Evolutionary conservation across 2,797 vertebrate genomes (phyloP).

Genomic region (Acrocephalus scirpaceus): DNA sequence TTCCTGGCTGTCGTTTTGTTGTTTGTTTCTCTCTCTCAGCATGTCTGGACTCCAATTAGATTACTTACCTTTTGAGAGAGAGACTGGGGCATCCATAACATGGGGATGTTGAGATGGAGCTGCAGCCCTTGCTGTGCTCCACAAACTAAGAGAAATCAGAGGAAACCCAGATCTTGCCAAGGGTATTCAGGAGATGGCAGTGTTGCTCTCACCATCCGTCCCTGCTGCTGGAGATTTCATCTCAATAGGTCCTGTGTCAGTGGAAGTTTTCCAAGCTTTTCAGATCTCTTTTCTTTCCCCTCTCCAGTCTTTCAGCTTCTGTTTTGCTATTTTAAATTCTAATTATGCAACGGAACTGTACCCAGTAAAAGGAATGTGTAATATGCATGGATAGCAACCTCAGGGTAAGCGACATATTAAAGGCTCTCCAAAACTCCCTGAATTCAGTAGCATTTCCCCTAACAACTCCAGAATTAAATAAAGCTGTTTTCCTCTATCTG

Average conservation of each 20-base stretch:
- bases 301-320: not conserved
- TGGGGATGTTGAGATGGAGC: not conserved
- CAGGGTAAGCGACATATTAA: not conserved
- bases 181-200: constrained; percentile 66
- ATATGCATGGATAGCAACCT: not conserved
- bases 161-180: not conserved
- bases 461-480: not conserved
- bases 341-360: not conserved
- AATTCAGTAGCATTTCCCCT: not conserved
- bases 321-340: constrained; percentile 14
- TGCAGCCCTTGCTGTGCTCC: not conserved
- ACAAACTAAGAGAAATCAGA: not conserved
- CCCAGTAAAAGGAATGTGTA: not conserved
- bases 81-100: not conserved
- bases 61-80: not conserved
- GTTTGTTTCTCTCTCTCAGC: not conserved
- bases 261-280: constrained; percentile 29
- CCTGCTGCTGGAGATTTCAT: constrained; percentile 2
- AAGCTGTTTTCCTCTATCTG: not conserved
- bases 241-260: not conserved
- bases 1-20: not conserved
- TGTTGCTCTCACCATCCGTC: constrained; percentile 31
- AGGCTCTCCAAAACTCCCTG: not conserved
- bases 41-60: not conserved
- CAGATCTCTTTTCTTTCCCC: not conserved